These are phyloP conservation scores for Cosmorhoe ocellata DNA, from an alignment of 2,888 invertebrate genomes.

Conservation along the genomic window DNA sequence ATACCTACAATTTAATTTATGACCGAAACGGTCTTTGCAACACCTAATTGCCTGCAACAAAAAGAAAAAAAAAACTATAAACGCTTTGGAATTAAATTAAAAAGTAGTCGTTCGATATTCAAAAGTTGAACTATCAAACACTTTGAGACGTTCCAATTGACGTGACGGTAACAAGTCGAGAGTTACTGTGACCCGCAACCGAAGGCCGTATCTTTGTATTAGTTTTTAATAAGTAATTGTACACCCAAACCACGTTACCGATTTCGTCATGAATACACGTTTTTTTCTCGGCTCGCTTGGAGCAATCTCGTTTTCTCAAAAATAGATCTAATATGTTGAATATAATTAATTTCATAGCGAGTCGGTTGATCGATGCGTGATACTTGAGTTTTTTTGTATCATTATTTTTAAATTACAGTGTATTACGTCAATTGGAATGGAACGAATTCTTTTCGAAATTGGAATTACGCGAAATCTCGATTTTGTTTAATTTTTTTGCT, in stretches of 20 bases:
- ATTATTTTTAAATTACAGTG: constrained; percentile 77
- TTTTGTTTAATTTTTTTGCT: constrained; percentile 57
- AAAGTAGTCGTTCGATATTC: constrained; percentile 35
- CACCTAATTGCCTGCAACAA: not conserved
- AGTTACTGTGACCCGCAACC: constrained; percentile 46
- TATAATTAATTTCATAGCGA: constrained; percentile 78
- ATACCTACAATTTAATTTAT: not conserved
- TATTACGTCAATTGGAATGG: constrained; percentile 72
- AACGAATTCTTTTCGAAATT: constrained; percentile 61
- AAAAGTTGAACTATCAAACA: constrained; percentile 50
- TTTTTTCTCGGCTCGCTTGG: constrained; percentile 59
- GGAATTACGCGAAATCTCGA: constrained; percentile 67
- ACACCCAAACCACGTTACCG: constrained; percentile 69
- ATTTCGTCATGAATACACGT: constrained; percentile 76
- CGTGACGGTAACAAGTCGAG: constrained; percentile 44
- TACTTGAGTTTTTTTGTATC: constrained; percentile 62
- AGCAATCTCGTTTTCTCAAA: constrained; percentile 79
- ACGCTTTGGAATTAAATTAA: constrained; percentile 26
- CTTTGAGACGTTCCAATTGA: constrained; percentile 47
- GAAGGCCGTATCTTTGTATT: constrained; percentile 68
- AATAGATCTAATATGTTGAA: constrained; percentile 79
- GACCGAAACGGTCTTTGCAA: constrained; percentile 1
- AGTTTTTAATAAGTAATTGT: constrained; percentile 79
- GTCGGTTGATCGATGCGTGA: constrained; percentile 77
- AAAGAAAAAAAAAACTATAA: constrained; percentile 4